Evolutionary conservation across 2,797 vertebrate genomes (phyloP).

Genomic region (Typhlichthys eigenmanni): DNA sequence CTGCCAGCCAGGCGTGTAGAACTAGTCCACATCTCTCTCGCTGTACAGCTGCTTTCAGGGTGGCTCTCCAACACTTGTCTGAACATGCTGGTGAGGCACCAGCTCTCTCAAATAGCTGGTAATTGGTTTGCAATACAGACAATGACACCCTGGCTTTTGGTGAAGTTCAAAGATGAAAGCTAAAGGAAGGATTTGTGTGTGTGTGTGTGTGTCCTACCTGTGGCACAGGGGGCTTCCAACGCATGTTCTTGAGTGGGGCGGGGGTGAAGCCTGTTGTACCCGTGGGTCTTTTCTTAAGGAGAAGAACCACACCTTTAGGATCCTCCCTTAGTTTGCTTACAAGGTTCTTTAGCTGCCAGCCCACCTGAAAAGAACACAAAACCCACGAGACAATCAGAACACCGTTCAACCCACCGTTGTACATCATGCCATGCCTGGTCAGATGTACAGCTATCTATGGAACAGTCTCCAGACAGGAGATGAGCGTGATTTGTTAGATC

Average conservation of each 20-base stretch:
- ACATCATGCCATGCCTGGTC: neutral
- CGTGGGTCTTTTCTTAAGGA: constrained; percentile 92
- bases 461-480: neutral
- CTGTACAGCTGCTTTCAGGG: constrained; percentile 35
- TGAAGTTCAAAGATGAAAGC: constrained; percentile 26
- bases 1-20: constrained; percentile 14
- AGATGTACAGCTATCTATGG: constrained; percentile 1
- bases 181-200: constrained; percentile 8
- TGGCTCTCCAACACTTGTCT: constrained; percentile 51
- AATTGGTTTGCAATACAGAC: constrained; percentile 50
- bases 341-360: constrained; percentile 94
- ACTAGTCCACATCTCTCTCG: constrained; percentile 13
- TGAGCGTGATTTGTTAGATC: no score
- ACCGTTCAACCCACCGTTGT: neutral
- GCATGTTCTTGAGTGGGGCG: constrained; percentile 90
- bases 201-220: constrained; percentile 75
- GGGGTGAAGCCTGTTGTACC: constrained; percentile 88
- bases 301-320: constrained; percentile 84
- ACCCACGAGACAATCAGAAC: constrained; percentile 9
- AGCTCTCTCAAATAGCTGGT: constrained; percentile 58
- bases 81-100: constrained; percentile 54
- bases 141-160: constrained; percentile 15
- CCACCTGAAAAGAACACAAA: constrained; percentile 77
- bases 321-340: constrained; percentile 90
- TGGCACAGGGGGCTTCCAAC: constrained; percentile 91